Conservation (phyloP, 2,113 vertebrate genomes). For the Blennius ocellaris region DNA sequence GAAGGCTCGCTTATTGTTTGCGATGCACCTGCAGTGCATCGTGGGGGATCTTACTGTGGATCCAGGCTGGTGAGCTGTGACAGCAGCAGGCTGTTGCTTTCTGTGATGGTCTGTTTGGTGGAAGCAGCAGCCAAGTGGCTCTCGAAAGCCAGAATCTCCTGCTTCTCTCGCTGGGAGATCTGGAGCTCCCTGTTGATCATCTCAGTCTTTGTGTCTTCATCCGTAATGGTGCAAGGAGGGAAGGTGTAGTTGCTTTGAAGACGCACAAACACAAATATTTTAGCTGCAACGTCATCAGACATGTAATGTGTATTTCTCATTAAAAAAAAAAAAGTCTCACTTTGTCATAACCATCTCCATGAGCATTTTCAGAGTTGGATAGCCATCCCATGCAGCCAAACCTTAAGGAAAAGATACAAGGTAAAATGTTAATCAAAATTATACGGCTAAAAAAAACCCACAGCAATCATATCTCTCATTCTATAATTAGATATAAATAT, state of each 20-base stretch:
- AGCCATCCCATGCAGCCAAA: slow-evolving; percentile 96
- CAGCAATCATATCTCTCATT: neutral
- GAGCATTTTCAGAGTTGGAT: slow-evolving; percentile 98
- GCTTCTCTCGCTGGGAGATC: slow-evolving; percentile 94
- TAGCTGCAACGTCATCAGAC: neutral
- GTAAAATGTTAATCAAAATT: neutral
- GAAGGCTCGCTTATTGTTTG: too few species aligned
- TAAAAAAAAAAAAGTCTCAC: slow-evolving; percentile 72
- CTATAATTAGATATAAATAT: neutral
- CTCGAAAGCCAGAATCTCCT: slow-evolving; percentile 98
- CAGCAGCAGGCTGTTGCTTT: slow-evolving; percentile 95
- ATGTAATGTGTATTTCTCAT: neutral
- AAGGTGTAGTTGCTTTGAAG: slow-evolving; percentile 92
- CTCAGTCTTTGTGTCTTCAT: slow-evolving; percentile 94
- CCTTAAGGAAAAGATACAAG: slow-evolving; percentile 77
- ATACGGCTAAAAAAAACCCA: neutral
- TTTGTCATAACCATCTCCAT: slow-evolving; percentile 99
- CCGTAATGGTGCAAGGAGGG: slow-evolving; percentile 94
- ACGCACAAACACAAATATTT: neutral
- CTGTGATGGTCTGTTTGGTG: slow-evolving; percentile 98
- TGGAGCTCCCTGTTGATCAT: slow-evolving; percentile 96
- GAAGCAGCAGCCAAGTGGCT: slow-evolving; percentile 97
- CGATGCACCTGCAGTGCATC: too few species aligned
- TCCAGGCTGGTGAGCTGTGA: slow-evolving; percentile 97
- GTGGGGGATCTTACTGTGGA: slow-evolving; percentile 87